Percentiles rank a stretch among this genome's conserved stretches.
Evolutionary conservation across 2,888 invertebrate species (phyloP).

Genomic region (Lasioglossum leucozonium): DNA sequence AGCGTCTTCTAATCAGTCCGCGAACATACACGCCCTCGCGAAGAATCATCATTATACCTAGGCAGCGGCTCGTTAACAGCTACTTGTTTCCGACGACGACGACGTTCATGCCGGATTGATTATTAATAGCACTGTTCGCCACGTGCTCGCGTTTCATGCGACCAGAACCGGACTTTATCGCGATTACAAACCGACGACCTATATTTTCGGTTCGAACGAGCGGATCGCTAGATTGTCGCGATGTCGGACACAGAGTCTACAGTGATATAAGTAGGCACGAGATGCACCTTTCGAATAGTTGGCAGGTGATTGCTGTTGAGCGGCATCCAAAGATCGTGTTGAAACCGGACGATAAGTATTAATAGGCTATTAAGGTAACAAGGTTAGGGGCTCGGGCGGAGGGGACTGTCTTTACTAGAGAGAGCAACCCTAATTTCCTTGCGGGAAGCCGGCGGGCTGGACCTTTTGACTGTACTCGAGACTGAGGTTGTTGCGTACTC

Average conservation of each 20-base stretch:
- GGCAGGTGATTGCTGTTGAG: conserved; percentile 57
- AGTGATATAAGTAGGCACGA: conserved; percentile 32
- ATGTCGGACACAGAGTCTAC: conserved; percentile 38
- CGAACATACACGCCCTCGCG: conserved; percentile 60
- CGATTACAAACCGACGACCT: conserved; percentile 6
- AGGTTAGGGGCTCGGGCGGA: conserved; percentile 47
- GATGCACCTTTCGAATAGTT: conserved; percentile 55
- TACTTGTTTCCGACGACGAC: conserved; percentile 65
- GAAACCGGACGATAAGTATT: conserved; percentile 62
- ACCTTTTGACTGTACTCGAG: background rate
- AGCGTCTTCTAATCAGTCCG: conserved; percentile 72
- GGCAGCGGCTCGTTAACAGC: conserved; percentile 76
- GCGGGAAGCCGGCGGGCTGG: background rate
- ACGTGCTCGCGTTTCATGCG: conserved; percentile 6
- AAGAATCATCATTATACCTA: conserved; percentile 72
- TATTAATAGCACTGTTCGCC: conserved; percentile 56
- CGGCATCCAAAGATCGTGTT: conserved; percentile 61
- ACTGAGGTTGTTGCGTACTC: background rate
- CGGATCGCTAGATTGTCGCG: conserved; percentile 10
- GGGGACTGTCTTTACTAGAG: background rate
- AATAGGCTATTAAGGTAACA: conserved; percentile 68
- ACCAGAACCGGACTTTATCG: background rate
- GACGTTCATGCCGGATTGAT: conserved; percentile 21
- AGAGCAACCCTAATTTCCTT: conserved; percentile 20
- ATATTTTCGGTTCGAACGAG: conserved; percentile 17